Conservation (phyloP, 1,140 invertebrate genomes). For the Littorina saxatilis region DNA sequence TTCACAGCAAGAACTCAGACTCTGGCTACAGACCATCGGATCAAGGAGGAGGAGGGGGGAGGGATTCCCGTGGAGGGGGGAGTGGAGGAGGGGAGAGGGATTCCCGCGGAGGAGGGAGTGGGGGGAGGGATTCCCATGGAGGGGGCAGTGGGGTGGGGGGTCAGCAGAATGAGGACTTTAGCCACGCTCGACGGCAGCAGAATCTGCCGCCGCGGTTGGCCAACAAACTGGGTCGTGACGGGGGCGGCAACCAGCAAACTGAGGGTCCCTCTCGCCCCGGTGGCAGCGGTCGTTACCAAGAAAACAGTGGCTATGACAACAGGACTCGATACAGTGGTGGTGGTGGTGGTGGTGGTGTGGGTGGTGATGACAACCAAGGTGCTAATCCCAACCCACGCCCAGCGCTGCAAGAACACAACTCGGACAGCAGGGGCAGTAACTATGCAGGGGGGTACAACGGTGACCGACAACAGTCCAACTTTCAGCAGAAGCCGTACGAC, state of each 20-base stretch:
- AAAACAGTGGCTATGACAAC: background rate
- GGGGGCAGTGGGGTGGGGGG: background rate
- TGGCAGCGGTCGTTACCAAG: background rate
- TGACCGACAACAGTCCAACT: background rate
- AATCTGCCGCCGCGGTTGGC: constrained; percentile 45
- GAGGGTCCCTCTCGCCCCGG: background rate
- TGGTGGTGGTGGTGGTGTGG: no score
- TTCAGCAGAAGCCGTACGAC: background rate
- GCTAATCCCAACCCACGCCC: background rate
- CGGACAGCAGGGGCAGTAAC: constrained; percentile 6
- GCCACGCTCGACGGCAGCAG: constrained; percentile 17
- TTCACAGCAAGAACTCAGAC: background rate
- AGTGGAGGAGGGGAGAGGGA: no score
- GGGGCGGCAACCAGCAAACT: background rate
- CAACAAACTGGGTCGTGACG: constrained; percentile 25
- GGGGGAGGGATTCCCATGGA: background rate
- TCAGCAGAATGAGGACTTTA: background rate
- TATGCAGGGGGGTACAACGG: background rate
- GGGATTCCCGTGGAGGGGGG: background rate
- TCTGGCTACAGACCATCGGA: background rate
- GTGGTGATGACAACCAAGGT: background rate
- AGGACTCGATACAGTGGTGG: background rate
- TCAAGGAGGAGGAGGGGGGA: constrained; percentile 1
- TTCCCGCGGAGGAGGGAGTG: constrained; percentile 8
- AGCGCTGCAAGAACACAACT: background rate